These are phyloP conservation scores for Sphyrna mokarran DNA, from an alignment of 2,113 vertebrate species.

Conservation along the genomic window DNA sequence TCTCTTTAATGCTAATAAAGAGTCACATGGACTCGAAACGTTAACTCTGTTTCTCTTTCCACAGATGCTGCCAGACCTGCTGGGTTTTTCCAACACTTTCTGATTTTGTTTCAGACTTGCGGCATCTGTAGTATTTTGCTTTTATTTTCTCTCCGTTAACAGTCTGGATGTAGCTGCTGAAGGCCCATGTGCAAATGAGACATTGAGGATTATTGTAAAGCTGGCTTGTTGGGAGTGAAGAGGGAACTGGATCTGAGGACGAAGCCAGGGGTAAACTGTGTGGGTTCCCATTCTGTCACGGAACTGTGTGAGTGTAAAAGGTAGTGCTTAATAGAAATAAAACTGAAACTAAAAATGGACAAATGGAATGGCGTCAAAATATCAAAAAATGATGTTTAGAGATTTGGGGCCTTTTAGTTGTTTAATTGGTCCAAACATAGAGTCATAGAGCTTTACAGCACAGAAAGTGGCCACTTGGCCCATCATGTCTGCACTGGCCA, in stretches of 20 bases:
- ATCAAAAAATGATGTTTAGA: not conserved
- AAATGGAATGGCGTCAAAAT: not conserved
- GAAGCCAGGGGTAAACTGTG: not conserved
- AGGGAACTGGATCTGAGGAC: not conserved
- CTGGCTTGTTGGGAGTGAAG: too few relatives aligned
- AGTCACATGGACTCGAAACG: too few relatives aligned
- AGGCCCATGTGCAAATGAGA: not conserved
- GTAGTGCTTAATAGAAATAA: not conserved
- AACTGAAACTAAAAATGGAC: not conserved
- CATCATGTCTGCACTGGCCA: too few relatives aligned
- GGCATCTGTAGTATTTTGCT: too few relatives aligned
- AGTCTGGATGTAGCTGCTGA: not conserved
- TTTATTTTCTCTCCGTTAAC: not conserved
- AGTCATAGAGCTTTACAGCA: too few relatives aligned
- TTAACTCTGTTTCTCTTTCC: too few relatives aligned
- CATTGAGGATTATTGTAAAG: not conserved
- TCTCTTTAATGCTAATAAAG: too few relatives aligned
- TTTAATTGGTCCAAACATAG: not conserved
- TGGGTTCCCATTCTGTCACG: not conserved
- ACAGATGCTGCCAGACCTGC: too few relatives aligned
- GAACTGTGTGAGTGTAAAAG: not conserved
- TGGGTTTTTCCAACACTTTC: too few relatives aligned
- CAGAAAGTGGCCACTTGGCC: too few relatives aligned
- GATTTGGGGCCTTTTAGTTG: not conserved
- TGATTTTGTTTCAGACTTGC: too few relatives aligned